Base-by-base conservation (phyloP, 37 sponge, comb jelly and placozoan genomes). In the Chondrosia reniformis region DNA sequence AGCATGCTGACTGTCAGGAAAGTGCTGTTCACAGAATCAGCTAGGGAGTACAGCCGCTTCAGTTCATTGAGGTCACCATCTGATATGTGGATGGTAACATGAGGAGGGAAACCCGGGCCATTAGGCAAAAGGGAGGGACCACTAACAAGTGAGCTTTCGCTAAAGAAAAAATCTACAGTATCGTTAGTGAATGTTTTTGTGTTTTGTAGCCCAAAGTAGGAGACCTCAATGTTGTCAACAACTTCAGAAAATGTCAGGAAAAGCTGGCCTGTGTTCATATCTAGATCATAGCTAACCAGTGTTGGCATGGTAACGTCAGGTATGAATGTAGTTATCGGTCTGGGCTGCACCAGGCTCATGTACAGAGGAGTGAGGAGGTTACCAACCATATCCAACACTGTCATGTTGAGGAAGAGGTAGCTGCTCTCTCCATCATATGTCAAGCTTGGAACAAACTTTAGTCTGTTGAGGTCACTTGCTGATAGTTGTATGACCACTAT, bases 241-340 rank as follows among this genome's bases (percentile, higher is more conserved):
- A 86, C 79, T 57, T 95, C 96, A 33, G 91, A 88, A 76, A 95
- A 95, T n/a, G 87, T 95, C 42, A 95, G 38, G 46, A 65, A 54
- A 0, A 95, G 78, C 15, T 38, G 64, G 43, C 96, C 96, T 2
- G 69, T 40, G 45, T 95, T 67, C 21, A 95, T 46, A 77, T 95
- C 92, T 69, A 95, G 81, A 40, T 89, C 83, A 77, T 67, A 95
- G 2, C 17, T 17, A 15, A 89, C 17, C 15, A 95, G 79, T 24
- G 42, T 27, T 42, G 96, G 96, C 12, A 21, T 10, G 22, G 82
- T 86, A 3, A 3, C 28, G 44, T 95, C 96, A 30, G 72, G 17
- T 21, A 74, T 88, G 64, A 84, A 91, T 1, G 22, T 33, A 62
- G 82, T 57, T 39, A 76, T 83, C 39, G 81, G 89, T 44, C 90